phyloP scores from a whole-genome alignment of 1,140 invertebrate species.

The Drosophila nasuta region DNA sequence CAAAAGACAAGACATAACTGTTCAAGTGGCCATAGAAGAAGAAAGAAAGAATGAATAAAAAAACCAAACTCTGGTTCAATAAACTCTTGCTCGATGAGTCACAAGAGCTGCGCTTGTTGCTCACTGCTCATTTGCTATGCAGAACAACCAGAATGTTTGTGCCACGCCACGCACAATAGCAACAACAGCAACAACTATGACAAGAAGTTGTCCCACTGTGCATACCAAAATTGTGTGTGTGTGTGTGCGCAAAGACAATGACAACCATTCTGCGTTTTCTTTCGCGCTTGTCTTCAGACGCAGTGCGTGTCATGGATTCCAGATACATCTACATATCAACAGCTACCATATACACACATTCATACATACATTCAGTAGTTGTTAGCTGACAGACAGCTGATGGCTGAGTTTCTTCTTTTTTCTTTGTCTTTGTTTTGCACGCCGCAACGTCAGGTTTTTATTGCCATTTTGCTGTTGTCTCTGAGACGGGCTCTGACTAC shows the following conservation, averaged over 20 bases:
- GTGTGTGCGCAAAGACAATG: constrained; percentile 5
- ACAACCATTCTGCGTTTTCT: constrained; percentile 8
- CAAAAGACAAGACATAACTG: constrained; percentile 34
- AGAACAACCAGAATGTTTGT: constrained; percentile 43
- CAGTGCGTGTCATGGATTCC: constrained; percentile 42
- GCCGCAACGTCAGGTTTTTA: constrained; percentile 39
- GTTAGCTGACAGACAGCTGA: not conserved
- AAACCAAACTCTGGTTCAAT: constrained; percentile 47
- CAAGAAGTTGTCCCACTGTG: constrained; percentile 47
- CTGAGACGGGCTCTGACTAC: not conserved
- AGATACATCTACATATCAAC: constrained; percentile 3
- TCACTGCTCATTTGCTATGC: constrained; percentile 70
- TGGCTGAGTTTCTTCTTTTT: not conserved
- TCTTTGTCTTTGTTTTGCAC: constrained; percentile 29
- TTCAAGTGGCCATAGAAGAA: constrained; percentile 28
- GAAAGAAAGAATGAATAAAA: too few relatives aligned
- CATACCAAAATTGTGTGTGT: constrained; percentile 16
- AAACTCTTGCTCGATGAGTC: constrained; percentile 71
- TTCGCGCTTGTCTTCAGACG: constrained; percentile 6
- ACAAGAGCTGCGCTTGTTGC: constrained; percentile 25
- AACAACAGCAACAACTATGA: constrained; percentile 51
- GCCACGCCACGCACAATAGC: constrained; percentile 60
- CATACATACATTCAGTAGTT: too few relatives aligned
- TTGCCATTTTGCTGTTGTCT: constrained; percentile 47
- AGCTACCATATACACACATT: constrained; percentile 6